These are phyloP conservation scores for Ctenicera cuprea DNA, from an alignment of 2,888 invertebrate genomes.

Conservation along the genomic window DNA sequence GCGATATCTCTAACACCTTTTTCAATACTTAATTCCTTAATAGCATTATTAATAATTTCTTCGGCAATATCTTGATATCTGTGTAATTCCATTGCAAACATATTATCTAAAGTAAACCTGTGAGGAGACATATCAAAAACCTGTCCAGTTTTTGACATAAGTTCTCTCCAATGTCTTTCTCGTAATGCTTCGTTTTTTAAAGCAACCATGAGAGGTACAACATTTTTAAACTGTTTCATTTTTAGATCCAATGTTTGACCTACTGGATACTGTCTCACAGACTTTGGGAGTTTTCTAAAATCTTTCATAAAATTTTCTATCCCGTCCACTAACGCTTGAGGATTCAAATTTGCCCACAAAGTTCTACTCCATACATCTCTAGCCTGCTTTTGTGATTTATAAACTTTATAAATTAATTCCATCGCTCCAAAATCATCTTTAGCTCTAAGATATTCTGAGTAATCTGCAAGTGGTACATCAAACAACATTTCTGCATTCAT, in stretches of 20 bases:
- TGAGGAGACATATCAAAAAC: slow-evolving; percentile 92
- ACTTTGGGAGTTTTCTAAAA: slow-evolving; percentile 84
- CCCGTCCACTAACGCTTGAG: slow-evolving; percentile 88
- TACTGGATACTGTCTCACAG: slow-evolving; percentile 76
- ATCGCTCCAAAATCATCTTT: slow-evolving; percentile 80
- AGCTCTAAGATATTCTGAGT: slow-evolving; percentile 82
- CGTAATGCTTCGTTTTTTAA: slow-evolving; percentile 93
- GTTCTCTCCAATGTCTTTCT: slow-evolving; percentile 91
- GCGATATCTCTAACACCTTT: slow-evolving; percentile 89
- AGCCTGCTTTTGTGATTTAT: slow-evolving; percentile 84
- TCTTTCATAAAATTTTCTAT: slow-evolving; percentile 90
- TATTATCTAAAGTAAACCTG: slow-evolving; percentile 92
- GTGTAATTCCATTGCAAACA: slow-evolving; percentile 94
- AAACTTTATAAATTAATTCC: slow-evolving; percentile 85
- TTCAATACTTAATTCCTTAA: slow-evolving; percentile 94
- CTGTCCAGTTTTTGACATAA: slow-evolving; percentile 90
- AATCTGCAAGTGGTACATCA: slow-evolving; percentile 90
- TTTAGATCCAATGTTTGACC: slow-evolving; percentile 85
- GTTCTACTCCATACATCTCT: slow-evolving; percentile 90
- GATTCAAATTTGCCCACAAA: slow-evolving; percentile 90
- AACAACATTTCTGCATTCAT: slow-evolving; percentile 89
- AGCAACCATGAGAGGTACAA: slow-evolving; percentile 92
- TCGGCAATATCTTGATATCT: slow-evolving; percentile 90
- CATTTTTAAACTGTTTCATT: slow-evolving; percentile 91
- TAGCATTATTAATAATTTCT: slow-evolving; percentile 90